Base-by-base conservation (phyloP, 1,140 invertebrate species). In the Mycetomoellerius zeteki region DNA sequence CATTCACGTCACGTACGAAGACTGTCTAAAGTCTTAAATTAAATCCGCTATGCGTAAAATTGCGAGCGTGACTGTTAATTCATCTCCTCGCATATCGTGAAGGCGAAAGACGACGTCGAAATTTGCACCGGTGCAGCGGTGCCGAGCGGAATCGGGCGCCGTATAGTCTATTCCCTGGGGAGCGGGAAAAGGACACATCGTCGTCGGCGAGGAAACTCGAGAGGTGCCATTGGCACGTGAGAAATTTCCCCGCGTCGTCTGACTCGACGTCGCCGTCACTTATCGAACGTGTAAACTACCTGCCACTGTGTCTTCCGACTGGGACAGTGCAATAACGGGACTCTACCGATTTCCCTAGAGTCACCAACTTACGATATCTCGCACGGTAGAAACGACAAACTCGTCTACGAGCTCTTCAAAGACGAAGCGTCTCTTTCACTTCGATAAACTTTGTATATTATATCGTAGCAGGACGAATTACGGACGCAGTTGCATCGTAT, bases 231-330 rank as follows among this genome's bases (percentile, higher is more conserved):
- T 54, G 24, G 56, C 14, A 75, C 80, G 71, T 76, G 86, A 84
- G 88, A 88, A 88, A 89, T 88, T 58, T 86, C 24, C 52, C 54
- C 71, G 37, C 62, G 43, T 73, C 60, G 64, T 30, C 71, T 54
- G 30, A 77, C 65, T 85, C 62, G 82, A 77, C 86, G 24, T 50
- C 24, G 52, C 73, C 54, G 77, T 72, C 88, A 76, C 89, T 90
- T 90, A 90, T 89, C 89, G 89, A 89, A 87, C 89, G 60, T 80
- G 86, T 90, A 90, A 90, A 90, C 80, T 89, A 89, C 78, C 89
- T 88, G 88, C 81, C 88, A 89, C 75, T 58, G 84, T 72, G 88
- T 89, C 65, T 89, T 78, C 88, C 60, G n/a, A 24, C 33, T 43
- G 69, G 65, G 88, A 90, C 89, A 90, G 62, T 14, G 86, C 65